phyloP scores from a whole-genome alignment of 1,140 invertebrate genomes.

The Pemphigus obesinymphae region DNA sequence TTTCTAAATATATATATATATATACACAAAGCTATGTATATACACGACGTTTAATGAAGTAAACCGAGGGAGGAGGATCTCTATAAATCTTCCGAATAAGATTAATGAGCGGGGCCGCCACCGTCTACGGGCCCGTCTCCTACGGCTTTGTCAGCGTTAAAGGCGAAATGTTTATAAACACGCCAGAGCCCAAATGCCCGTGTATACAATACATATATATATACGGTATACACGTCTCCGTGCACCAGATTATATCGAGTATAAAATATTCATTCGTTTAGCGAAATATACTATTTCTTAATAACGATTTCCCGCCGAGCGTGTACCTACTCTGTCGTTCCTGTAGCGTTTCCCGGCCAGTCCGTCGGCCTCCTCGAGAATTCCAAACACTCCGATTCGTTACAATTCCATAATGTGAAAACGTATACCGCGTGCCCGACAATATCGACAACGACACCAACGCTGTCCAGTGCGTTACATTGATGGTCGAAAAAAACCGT shows the following conservation, averaged over 20 bases:
- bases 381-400: background rate
- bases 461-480: too few species aligned
- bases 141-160: conserved; percentile 33
- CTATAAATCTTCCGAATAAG: conserved; percentile 41
- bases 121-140: background rate
- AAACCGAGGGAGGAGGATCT: conserved; percentile 22
- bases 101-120: conserved; percentile 21
- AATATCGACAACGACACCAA: too few species aligned
- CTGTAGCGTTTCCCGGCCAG: too few species aligned
- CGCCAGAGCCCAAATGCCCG: too few species aligned
- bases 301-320: background rate
- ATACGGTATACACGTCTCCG: background rate
- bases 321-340: too few species aligned
- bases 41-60: conserved; percentile 28
- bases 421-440: too few species aligned
- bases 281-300: background rate
- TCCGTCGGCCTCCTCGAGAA: background rate
- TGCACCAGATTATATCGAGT: background rate
- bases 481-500: too few species aligned
- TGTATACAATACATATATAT: background rate
- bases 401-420: too few species aligned
- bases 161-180: background rate
- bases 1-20: background rate
- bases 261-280: conserved; percentile 33
- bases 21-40: background rate